Base-by-base conservation (phyloP, 30 jellyfish, hydroid and myxozoan genomes). In the Turritopsis dohrnii region DNA sequence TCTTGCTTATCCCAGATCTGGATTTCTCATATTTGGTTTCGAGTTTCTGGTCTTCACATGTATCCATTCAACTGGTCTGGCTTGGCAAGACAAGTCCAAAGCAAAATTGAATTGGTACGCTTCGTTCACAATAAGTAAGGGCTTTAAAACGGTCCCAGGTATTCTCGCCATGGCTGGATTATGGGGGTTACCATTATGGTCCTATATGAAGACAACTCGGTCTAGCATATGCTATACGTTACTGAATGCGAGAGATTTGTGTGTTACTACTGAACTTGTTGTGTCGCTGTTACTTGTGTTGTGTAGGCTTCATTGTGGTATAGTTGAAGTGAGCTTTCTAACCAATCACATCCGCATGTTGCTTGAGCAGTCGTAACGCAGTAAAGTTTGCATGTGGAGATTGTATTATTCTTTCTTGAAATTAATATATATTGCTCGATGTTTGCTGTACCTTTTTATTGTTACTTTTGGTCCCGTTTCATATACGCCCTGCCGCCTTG, bases 31-130 rank as follows among this genome's bases (percentile, higher is more conserved):
- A 23, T 75, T 92, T 20, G 88, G 95, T 0, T 30, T 83, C 69
- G 97, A 91, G 75, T 91, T 94, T 94, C 83, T 87, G 21, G 80
- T 89, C 7, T 91, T 91, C 71, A 96, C 87, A 0, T 87, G 94
- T 88, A 83, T 91, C 8, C 97, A 91, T 52, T 88, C 80, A 29
- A 81, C 81, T 24, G 96, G 96, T 20, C 65, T 29, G 66, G 76
- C 75, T 0, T 91, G 97, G 97, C 93, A 91, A 76, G 73, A 53
- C 66, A 75, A 28, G 18, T 21, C 26, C 60, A 79, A 79, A 22
- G 52, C 52, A 29, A 41, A 16, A n/a, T 23, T 74, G 53, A 23
- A 79, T 79, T 79, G 79, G 80, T 30, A 25, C 8, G 85, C 79
- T n/a, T n/a, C 77, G 22, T 7, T 18, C 28, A 79, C 85, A 20